Evolutionary conservation across 2,113 vertebrate species (phyloP), one percentile per base, ranked within the genome.

Genomic region (Pelodiscus sinensis): DNA sequence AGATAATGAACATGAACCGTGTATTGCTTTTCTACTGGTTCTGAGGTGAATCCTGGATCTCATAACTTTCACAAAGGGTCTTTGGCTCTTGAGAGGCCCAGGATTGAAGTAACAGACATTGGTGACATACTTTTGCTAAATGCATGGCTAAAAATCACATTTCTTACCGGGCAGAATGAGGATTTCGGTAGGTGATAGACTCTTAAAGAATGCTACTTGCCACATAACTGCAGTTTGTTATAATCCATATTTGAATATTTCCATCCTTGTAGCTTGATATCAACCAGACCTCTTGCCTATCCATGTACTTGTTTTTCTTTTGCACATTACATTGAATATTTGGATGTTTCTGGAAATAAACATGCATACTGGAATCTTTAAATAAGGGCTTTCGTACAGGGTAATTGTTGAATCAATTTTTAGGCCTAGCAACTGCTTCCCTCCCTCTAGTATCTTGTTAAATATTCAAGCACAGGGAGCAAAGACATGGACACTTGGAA

Each of bases 401-500:
- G 65, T 35, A 9, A 29, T 65, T 29, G n/a, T 56, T 16, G 80
- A 38, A 31, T 57, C 89, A 44, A 68, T 92, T 58, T 19, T 88
- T 58, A 15, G 2, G 31, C 18, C 9, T 91, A 9, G 52, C 75
- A 52, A 2, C n/a, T 44, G 29, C 31, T 2, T 3, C 27, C 24
- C 82, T 14, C 29, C 71, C 19, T 15, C 31, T 4, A 21, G 3
- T 83, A 85, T 51, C 5, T 82, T 51, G 4, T 16, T 55, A 82
- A 44, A 8, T 88, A 44, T 19, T 51, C 89, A 51, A 88, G 10
- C 19, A 35, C 89, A n/a, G 4, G 80, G 60, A 87, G 29, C 0
- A 1, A 54, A 92, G n/a, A 9, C 52, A 54, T 94, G n/a, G 38
- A 38, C 2, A 24, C 2, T 13, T 88, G 0, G 0, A 14, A 25